Evolutionary conservation across 2,888 invertebrate genomes (phyloP), one percentile per base, ranked within the genome.

Genomic region (Gisinianus flammeolus): DNA sequence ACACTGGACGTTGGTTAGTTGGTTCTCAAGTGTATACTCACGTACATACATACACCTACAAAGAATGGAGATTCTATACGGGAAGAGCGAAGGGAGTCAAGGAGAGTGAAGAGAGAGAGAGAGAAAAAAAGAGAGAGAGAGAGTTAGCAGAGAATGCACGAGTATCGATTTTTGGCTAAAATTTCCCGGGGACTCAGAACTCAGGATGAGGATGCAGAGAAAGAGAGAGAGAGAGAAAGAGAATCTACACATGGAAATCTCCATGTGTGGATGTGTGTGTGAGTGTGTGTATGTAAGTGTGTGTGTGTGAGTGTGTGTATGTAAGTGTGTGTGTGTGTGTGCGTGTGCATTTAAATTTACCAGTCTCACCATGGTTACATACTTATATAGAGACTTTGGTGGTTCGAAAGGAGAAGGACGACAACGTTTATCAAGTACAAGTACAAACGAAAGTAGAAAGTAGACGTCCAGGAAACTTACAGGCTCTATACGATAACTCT

Each of bases 351-450:
- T 76, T 76, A 76, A 76, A 76, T 76, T 75, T 19, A 44, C 16
- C 44, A 75, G n/a, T 76, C 66, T 76, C 76, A 68, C 76, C 69
- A 69, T 76, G 76, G 76, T 76, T 76, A 76, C 76, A 69, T 30
- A 73, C 16, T n/a, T 76, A 69, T 58, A 31, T 35, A 68, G 33
- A 68, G 64, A 62, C 62, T 62, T 62, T 62, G 12, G 6, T 22
- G 58, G n/a, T 24, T 58, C 16, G 22, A 28, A 62, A 28, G 26
- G 62, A 62, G 35, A 35, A 44, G 1, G 44, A 44, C 44, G 44
- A 44, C 44, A 19, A 44, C 44, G 44, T 44, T 44, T 44, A 44
- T 44, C 44, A 44, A 44, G 44, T 44, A 44, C 16, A 19, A 44
- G 44, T 44, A 44, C 44, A 44, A 44, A 44, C 44, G 44, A 44